A percentile compares a stretch with the other conserved stretches of the same genome.
These are phyloP conservation scores for Stramonita haemastoma DNA, from an alignment of 2,888 invertebrate genomes.

Conservation along the genomic window DNA sequence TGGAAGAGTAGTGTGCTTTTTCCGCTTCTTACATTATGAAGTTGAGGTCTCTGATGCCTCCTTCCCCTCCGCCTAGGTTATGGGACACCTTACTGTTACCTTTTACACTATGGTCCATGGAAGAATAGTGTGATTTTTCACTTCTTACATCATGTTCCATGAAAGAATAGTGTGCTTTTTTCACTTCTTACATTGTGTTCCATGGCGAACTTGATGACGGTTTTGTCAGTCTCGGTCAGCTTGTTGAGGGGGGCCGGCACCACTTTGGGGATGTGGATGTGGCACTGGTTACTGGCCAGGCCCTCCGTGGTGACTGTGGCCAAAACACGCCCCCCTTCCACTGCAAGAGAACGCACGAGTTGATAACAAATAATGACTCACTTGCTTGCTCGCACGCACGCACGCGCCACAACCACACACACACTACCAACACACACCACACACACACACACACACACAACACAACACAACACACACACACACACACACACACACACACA, in stretches of 20 bases:
- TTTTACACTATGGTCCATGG: no score
- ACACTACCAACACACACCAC: no score
- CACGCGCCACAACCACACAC: no score
- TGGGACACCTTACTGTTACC: no score
- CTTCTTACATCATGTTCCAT: no score
- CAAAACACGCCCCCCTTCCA: background rate
- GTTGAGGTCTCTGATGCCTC: no score
- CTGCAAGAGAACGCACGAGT: background rate
- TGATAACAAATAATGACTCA: background rate
- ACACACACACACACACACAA: no score
- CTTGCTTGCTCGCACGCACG: background rate
- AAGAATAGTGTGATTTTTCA: no score
- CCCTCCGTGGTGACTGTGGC: constrained; percentile 84
- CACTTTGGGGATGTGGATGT: constrained; percentile 95
- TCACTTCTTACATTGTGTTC: constrained; percentile 82
- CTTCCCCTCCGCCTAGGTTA: no score
- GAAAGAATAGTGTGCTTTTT: no score
- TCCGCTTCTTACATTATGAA: no score
- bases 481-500: background rate
- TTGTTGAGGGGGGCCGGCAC: constrained; percentile 95
- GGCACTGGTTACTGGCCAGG: constrained; percentile 92
- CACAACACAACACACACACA: background rate
- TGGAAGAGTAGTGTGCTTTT: no score
- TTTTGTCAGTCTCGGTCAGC: constrained; percentile 95
- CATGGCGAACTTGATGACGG: constrained; percentile 91